These are phyloP conservation scores for Thaumatotibia leucotreta DNA, from an alignment of 1,140 invertebrate genomes.

Conservation along the genomic window DNA sequence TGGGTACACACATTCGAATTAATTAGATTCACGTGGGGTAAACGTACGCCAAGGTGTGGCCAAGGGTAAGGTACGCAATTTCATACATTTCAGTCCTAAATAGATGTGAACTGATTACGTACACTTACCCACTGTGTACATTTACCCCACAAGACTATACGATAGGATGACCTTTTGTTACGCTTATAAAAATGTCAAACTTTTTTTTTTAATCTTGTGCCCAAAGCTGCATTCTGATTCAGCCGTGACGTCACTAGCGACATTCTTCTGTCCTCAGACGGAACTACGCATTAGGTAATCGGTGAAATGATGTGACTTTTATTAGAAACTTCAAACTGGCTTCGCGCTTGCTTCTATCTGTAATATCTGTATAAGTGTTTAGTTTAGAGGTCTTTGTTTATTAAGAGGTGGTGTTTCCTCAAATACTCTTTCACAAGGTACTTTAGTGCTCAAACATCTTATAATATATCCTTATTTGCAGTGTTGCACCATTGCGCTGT, in stretches of 20 bases:
- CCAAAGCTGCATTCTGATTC: neutral
- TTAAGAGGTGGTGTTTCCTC: neutral
- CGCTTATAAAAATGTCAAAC: no score
- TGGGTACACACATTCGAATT: no score
- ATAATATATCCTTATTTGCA: neutral
- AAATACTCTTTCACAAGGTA: neutral
- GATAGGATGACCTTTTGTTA: no score
- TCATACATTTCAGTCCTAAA: no score
- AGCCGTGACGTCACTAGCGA: neutral
- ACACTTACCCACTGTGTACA: no score
- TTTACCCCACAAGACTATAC: no score
- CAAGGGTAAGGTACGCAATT: no score
- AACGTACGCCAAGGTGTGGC: no score
- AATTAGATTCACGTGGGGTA: no score
- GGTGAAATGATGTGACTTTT: conserved; percentile 3
- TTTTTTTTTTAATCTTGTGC: neutral
- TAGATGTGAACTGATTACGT: no score
- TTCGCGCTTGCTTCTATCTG: neutral
- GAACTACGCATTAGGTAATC: conserved; percentile 6
- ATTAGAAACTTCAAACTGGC: conserved; percentile 13
- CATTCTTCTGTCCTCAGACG: neutral
- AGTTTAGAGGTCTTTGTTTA: neutral
- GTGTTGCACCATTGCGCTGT: neutral
- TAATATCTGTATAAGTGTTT: no score
- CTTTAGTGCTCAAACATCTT: neutral